These are phyloP conservation scores for Drosophila engyochracea DNA, from an alignment of 2,888 invertebrate species.

Conservation along the genomic window DNA sequence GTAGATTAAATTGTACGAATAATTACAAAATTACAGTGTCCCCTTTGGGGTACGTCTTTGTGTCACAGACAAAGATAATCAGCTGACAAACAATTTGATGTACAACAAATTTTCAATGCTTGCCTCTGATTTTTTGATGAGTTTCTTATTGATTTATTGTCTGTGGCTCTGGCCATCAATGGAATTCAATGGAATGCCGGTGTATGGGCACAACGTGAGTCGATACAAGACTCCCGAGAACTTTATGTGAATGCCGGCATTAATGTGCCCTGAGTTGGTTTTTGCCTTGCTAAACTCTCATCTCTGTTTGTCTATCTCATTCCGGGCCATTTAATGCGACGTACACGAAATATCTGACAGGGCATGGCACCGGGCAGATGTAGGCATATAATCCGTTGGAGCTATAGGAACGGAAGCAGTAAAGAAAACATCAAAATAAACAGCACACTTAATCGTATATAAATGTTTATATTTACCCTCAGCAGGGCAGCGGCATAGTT, in stretches of 20 bases:
- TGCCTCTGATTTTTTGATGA: conserved; percentile 71
- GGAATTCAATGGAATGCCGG: conserved; percentile 47
- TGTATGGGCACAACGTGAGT: conserved; percentile 6
- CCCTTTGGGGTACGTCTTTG: not conserved
- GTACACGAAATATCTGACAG: conserved; percentile 58
- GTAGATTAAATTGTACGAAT: not conserved
- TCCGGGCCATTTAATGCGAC: conserved; percentile 68
- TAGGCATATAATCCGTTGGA: conserved; percentile 31
- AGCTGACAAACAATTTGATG: conserved; percentile 55
- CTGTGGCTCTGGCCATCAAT: conserved; percentile 27
- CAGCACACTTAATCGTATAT: conserved; percentile 80
- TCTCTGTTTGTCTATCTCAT: conserved; percentile 64
- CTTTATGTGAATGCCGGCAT: conserved; percentile 30
- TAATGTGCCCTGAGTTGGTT: conserved; percentile 35
- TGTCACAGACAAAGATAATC: conserved; percentile 28
- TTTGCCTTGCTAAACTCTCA: conserved; percentile 36
- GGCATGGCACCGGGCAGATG: conserved; percentile 10
- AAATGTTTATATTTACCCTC: conserved; percentile 74
- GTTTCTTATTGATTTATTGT: conserved; percentile 72
- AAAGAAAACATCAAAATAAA: conserved; percentile 81
- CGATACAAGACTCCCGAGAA: conserved; percentile 9
- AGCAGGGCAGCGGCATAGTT: conserved; percentile 65
- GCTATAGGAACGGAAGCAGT: conserved; percentile 69
- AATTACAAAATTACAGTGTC: not conserved
- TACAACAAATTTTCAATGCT: conserved; percentile 51